Evolutionary conservation across 2,113 vertebrate species (phyloP), one percentile per base, ranked within the genome.

Genomic region (Boleophthalmus pectinirostris): DNA sequence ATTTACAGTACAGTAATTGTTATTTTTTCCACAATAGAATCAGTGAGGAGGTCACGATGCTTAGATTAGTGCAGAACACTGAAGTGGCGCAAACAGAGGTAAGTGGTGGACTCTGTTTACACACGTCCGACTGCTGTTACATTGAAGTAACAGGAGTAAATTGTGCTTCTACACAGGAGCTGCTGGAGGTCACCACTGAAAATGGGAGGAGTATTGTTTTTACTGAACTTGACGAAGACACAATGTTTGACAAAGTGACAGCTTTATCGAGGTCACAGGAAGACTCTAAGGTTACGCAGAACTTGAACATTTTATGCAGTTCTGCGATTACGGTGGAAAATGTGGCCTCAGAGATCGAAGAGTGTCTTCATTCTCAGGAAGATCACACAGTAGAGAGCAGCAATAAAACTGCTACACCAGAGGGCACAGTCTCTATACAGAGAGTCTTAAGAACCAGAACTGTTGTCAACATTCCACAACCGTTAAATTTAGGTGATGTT

Each of bases 281-380:
- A 43, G 24, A 35, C 69, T n/a, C 11, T 25, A 68, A 70, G 54
- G 33, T 5, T 16, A 8, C 16, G 13, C 24, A 70, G 5, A 43
- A 29, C 54, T 43, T 51, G 14, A 73, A 47, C 11, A 35, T 16
- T 14, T 65, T 74, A 45, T 11, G 20, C 64, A 64, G 74, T 47
- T 47, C 78, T n/a, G 63, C 73, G 25, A 71, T 81, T 16, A 61
- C 72, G 6, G 75, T 78, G 25, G 78, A 87, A 57, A 87, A 87
- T 54, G 76, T 85, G 73, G 72, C 81, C 12, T 81, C 79, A 66
- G 89, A 81, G 73, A 74, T 60, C 2, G 73, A 86, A 60, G 73
- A 72, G 35, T 38, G 61, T 21, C 6, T n/a, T 20, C 33, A 38
- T 69, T 82, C 21, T 61, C 33, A 35, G 18, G 61, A 64, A 20